phyloP scores from a whole-genome alignment of 1,140 invertebrate species.

The Lepidurus apus region DNA sequence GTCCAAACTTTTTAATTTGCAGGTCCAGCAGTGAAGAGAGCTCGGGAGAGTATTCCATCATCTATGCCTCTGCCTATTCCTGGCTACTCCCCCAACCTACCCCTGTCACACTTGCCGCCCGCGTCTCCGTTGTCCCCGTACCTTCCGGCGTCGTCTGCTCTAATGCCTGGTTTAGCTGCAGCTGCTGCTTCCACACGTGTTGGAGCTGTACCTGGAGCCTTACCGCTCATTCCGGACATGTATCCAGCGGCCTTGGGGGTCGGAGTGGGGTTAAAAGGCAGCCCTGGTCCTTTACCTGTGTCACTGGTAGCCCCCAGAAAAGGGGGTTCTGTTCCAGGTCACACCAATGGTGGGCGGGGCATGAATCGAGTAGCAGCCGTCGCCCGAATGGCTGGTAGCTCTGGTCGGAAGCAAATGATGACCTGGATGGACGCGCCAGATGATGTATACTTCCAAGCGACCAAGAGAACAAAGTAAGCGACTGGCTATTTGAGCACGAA shows the following conservation, averaged over 20 bases:
- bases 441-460: conserved; percentile 88
- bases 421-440: conserved; percentile 97
- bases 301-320: conserved; percentile 39
- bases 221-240: conserved; percentile 11
- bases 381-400: conserved; percentile 56
- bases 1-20: background rate
- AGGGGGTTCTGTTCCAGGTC: conserved; percentile 42
- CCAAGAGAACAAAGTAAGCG: conserved; percentile 62
- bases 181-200: conserved; percentile 54
- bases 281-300: conserved; percentile 41
- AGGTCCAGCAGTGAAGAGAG: background rate
- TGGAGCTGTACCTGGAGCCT: conserved; percentile 49
- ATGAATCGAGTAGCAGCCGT: conserved; percentile 50
- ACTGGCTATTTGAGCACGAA: conserved; percentile 23
- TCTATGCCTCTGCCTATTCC: conserved; percentile 49
- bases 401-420: conserved; percentile 69
- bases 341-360: conserved; percentile 62
- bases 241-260: background rate
- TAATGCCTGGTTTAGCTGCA: conserved; percentile 56
- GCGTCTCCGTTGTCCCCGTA: conserved; percentile 43
- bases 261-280: conserved; percentile 40
- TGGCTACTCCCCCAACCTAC: conserved; percentile 33
- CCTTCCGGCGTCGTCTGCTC: conserved; percentile 46
- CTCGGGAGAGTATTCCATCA: conserved; percentile 47
- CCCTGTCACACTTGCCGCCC: conserved; percentile 41